Conservation (phyloP, 2,797 vertebrate species). For the Falco novaeseelandiae region DNA sequence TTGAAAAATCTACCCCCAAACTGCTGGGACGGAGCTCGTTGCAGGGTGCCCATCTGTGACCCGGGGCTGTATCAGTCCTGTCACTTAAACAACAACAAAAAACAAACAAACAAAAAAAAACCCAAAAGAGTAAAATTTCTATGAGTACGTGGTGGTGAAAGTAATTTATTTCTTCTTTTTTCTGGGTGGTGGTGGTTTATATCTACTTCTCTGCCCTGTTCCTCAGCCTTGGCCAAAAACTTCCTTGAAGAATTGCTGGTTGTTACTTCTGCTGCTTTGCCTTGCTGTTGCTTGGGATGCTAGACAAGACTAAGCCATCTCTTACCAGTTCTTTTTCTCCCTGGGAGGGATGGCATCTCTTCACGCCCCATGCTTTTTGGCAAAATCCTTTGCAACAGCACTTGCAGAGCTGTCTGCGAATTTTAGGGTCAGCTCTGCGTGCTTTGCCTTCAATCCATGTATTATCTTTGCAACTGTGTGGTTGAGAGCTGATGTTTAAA, state of each 20-base stretch:
- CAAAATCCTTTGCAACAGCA: background rate
- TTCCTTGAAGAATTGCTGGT: background rate
- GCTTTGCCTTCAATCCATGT: accelerated
- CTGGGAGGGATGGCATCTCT: background rate
- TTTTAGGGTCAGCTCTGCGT: background rate
- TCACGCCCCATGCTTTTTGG: background rate
- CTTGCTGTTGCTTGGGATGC: background rate
- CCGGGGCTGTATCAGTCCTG: background rate
- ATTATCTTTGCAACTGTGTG: background rate
- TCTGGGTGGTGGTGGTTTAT: background rate
- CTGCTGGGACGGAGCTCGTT: background rate
- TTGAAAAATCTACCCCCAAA: constrained; percentile 60
- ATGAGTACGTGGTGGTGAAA: background rate
- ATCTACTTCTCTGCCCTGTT: background rate
- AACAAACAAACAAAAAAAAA: too few relatives aligned
- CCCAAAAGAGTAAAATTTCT: background rate
- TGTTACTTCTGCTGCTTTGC: background rate
- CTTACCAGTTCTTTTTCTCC: background rate
- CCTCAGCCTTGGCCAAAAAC: background rate
- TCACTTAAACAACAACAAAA: background rate
- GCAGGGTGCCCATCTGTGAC: background rate
- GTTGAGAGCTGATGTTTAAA: background rate
- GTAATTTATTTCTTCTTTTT: accelerated
- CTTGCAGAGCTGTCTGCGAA: background rate
- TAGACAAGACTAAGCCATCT: accelerated